Evolutionary conservation across 2,797 vertebrate genomes (phyloP), one percentile per base, ranked within the genome.

Genomic region (Poecile montanus): DNA sequence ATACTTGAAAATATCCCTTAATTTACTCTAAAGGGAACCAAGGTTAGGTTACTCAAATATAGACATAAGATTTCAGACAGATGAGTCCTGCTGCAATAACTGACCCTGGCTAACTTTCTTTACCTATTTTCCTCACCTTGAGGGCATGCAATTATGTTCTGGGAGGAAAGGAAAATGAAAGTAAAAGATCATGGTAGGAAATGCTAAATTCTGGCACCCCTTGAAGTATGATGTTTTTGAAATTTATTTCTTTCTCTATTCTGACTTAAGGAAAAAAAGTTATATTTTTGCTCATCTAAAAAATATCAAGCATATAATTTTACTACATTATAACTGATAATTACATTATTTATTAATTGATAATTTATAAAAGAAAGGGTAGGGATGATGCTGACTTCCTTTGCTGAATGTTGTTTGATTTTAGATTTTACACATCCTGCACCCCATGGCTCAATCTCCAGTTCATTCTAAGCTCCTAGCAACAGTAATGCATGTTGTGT

Each of bases 141-240:
- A 91, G 57, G 53, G 22, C 42, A 72, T 54, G 16, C 18, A 94
- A 80, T 91, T 80, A 68, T 45, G 25, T 65, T 87, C 74, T 67
- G 36, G 11, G 38, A 90, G 47, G 42, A 79, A 90, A 89, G 50
- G 15, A 89, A 95, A 94, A 83, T 71, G 14, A 53, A 91, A 94
- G 40, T 30, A 62, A 88, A 91, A 83, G 30, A 74, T 77, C 42
- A n/a, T 20, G 3, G 50, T 62, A 87, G 32, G 47, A 88, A 34
- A 47, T 54, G 17, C 27, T 65, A 65, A 54, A 72, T 66, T 88
- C 70, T 84, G 50, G 10, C 27, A 60, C 4, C 5, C 16, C 61
- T 79, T 92, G 67, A 93, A 79, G 23, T 47, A 45, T 34, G 4
- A 51, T 53, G 3, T 15, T 51, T 89, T 66, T 83, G 51, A 91